A percentile compares a stretch with the other conserved stretches of the same genome.
phyloP scores from a whole-genome alignment of 2,797 vertebrate genomes.

The Meda fulgida region DNA sequence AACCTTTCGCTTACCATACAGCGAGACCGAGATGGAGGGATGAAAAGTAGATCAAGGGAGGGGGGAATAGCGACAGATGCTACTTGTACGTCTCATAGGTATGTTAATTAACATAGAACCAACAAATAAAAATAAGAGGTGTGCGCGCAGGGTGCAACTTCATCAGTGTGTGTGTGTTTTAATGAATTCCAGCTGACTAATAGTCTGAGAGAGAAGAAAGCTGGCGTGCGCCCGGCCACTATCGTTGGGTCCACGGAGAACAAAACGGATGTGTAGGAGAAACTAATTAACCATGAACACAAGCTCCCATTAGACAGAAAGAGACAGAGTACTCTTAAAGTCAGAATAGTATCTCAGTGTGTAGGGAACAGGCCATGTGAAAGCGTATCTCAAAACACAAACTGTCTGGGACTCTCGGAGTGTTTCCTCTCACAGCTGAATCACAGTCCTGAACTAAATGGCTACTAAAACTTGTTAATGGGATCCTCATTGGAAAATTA shows the following conservation, averaged over 20 bases:
- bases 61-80: constrained; percentile 78
- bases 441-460: constrained; percentile 9
- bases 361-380: constrained; percentile 16
- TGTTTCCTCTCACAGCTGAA: constrained; percentile 25
- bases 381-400: constrained; percentile 49
- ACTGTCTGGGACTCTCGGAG: constrained; percentile 28
- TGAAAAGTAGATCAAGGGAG: constrained; percentile 60
- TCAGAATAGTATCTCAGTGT: not conserved
- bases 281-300: constrained; percentile 83
- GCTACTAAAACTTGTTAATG: constrained; percentile 14
- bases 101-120: constrained; percentile 81
- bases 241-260: constrained; percentile 73
- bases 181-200: constrained; percentile 64
- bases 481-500: not conserved
- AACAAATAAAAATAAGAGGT: constrained; percentile 73
- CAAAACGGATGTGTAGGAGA: constrained; percentile 80
- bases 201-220: constrained; percentile 60
- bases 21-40: constrained; percentile 14
- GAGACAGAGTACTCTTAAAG: constrained; percentile 12
- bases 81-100: constrained; percentile 82
- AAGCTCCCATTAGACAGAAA: constrained; percentile 69
- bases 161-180: constrained; percentile 56
- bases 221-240: constrained; percentile 65
- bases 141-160: constrained; percentile 60
- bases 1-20: constrained; percentile 24